These are phyloP conservation scores for Agrilus cyanescens DNA, from an alignment of 2,888 invertebrate genomes.

Conservation along the genomic window DNA sequence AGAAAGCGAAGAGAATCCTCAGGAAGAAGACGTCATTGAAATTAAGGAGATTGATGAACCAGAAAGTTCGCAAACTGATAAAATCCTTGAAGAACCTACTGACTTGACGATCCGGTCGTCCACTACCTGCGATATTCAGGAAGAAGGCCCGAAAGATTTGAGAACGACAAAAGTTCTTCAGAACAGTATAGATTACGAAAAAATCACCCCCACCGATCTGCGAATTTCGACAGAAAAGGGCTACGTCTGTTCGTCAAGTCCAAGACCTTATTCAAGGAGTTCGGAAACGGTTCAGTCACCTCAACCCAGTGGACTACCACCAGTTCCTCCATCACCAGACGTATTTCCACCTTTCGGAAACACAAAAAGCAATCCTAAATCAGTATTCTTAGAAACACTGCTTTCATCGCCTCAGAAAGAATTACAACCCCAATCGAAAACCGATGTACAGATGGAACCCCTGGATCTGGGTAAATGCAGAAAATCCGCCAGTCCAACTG, in stretches of 20 bases:
- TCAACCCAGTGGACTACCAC: conserved; percentile 59
- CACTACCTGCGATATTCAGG: background rate
- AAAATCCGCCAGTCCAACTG: conserved; percentile 59
- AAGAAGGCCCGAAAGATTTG: conserved; percentile 25
- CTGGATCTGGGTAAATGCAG: conserved; percentile 55
- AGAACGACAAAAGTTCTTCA: conserved; percentile 17
- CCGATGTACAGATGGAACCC: conserved; percentile 48
- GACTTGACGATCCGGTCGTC: too few relatives aligned
- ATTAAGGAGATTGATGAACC: too few relatives aligned
- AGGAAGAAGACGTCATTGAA: too few relatives aligned
- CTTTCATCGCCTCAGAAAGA: conserved; percentile 39
- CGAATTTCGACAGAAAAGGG: conserved; percentile 40
- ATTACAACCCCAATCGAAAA: conserved; percentile 40
- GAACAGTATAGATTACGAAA: conserved; percentile 1
- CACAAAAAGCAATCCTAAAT: conserved; percentile 33
- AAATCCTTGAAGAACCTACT: too few relatives aligned
- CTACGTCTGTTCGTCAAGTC: conserved; percentile 32
- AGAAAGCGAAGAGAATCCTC: too few relatives aligned
- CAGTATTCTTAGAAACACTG: conserved; percentile 49
- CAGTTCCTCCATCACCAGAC: conserved; percentile 58
- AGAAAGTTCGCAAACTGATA: too few relatives aligned
- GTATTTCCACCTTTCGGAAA: conserved; percentile 34
- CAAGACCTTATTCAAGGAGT: conserved; percentile 53
- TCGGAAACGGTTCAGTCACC: conserved; percentile 65
- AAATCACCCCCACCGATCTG: conserved; percentile 39